phyloP scores from a whole-genome alignment of 1,140 invertebrate genomes.

The Chlorops oryzae region DNA sequence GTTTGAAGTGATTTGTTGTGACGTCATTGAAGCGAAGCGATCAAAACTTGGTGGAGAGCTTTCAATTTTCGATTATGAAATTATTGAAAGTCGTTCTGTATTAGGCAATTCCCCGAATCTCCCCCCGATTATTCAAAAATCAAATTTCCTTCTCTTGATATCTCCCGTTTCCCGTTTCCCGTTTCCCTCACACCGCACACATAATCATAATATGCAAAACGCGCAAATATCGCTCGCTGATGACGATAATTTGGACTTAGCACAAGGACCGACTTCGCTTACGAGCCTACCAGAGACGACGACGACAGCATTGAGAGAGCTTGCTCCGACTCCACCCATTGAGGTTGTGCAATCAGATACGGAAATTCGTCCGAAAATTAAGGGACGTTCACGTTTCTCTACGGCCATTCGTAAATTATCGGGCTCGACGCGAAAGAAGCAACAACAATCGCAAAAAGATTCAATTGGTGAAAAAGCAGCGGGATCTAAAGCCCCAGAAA shows the following conservation, averaged over 20 bases:
- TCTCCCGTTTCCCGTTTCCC: too few relatives aligned
- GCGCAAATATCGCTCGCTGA: conserved; percentile 15
- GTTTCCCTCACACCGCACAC: not conserved
- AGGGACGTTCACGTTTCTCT: conserved; percentile 38
- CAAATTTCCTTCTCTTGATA: too few relatives aligned
- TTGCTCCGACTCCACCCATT: too few relatives aligned
- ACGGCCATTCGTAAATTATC: conserved; percentile 40
- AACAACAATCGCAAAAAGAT: conserved; percentile 9
- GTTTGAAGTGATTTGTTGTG: too few relatives aligned
- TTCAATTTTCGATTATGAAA: too few relatives aligned
- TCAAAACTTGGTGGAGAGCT: too few relatives aligned
- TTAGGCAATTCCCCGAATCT: too few relatives aligned
- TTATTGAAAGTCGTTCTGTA: too few relatives aligned
- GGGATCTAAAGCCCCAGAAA: conserved; percentile 7
- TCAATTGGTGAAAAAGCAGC: not conserved
- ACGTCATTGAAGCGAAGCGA: too few relatives aligned
- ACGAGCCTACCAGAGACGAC: not conserved
- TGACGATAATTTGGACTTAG: not conserved
- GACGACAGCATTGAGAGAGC: too few relatives aligned
- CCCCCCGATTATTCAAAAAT: too few relatives aligned
- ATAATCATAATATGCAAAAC: conserved; percentile 34
- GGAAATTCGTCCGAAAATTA: conserved; percentile 19
- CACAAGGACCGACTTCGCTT: not conserved
- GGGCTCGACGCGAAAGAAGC: conserved; percentile 27
- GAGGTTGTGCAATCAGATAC: conserved; percentile 13